Evolutionary conservation across 2,113 vertebrate species (phyloP), one percentile per base, ranked within the genome.

Genomic region (Prochilodus magdalenae): DNA sequence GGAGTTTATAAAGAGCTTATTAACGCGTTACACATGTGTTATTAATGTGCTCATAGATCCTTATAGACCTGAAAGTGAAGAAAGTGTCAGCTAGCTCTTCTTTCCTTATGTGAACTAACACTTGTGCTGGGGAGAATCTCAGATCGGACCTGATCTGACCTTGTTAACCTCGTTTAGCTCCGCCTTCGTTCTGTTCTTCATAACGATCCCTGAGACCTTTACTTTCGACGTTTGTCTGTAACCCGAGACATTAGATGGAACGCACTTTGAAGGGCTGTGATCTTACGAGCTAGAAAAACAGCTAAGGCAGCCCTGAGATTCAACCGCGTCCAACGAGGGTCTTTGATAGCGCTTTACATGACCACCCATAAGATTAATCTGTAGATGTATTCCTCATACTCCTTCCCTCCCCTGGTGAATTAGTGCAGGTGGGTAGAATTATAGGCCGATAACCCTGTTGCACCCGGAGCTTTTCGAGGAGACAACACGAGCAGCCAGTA

Each of bases 21-120:
- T 5, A 7, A 44, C 11, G 40, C 8, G 11, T 11, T 44, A 44
- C 1, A 36, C 3, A 36, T 6, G 33, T 36, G 40, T 44, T 7
- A 44, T 44, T 44, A 44, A 44, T 44, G 40, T 44, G 40, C 8
- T 44, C 40, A 44, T 44, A 4, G 40, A 44, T 44, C 11, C 8
- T 5, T 1, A 44, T 10, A 11, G 40, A 44, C 40, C 4, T 44
- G 4, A 10, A 8, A 44, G 5, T 10, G 5, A 44, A 44, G 40
- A 44, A 44, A 44, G 40, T 44, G 4, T 44, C 3, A 36, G 36
- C 40, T 44, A 44, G 40, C 4, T 5, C 40, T 10, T 44, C 40
- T 44, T n/a, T n/a, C n/a, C n/a, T 36, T 36, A 36, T 6, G 33
- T 36, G 33, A 88, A 79, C 49, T 87, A 77, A 90, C 75, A 29